Conservation (phyloP, 2,888 invertebrate genomes). For the Drosophila phalerata region DNA sequence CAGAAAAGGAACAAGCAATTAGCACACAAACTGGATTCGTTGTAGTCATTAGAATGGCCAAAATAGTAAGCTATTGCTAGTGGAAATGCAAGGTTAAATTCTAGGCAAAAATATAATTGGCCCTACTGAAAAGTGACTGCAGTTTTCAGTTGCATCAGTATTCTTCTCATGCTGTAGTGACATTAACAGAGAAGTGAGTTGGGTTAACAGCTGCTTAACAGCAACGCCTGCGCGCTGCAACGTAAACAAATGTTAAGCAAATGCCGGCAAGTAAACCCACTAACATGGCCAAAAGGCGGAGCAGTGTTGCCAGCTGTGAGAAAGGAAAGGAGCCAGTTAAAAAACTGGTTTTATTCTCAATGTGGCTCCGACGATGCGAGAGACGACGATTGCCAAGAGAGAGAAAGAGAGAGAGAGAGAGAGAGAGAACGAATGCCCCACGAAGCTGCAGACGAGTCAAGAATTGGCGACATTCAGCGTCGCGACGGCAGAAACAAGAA, state of each 20-base stretch:
- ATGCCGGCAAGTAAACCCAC: slow-evolving; percentile 66
- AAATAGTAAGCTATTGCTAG: neutral
- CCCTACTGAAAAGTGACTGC: neutral
- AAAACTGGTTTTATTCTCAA: slow-evolving; percentile 53
- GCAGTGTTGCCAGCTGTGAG: slow-evolving; percentile 57
- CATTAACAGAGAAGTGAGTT: slow-evolving; percentile 31
- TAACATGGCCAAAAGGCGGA: slow-evolving; percentile 23
- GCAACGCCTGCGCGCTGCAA: slow-evolving; percentile 62
- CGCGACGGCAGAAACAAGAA: slow-evolving; percentile 40
- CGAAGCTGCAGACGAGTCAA: slow-evolving; percentile 29
- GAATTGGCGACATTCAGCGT: slow-evolving; percentile 7
- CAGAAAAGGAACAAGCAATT: neutral
- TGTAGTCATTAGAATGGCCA: neutral
- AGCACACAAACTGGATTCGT: neutral
- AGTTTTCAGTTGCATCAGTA: slow-evolving; percentile 9
- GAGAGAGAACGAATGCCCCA: slow-evolving; percentile 34
- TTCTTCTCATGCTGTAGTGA: slow-evolving; percentile 1
- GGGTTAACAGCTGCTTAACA: slow-evolving; percentile 42
- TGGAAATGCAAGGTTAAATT: slow-evolving; percentile 14
- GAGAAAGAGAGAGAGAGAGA: slow-evolving; percentile 9
- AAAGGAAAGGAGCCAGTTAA: slow-evolving; percentile 16
- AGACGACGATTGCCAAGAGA: neutral
- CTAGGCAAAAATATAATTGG: slow-evolving; percentile 37
- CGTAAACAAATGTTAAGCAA: slow-evolving; percentile 76
- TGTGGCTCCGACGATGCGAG: slow-evolving; percentile 18